Base-by-base conservation (phyloP, 2,888 invertebrate species). In the Venusia cambrica region DNA sequence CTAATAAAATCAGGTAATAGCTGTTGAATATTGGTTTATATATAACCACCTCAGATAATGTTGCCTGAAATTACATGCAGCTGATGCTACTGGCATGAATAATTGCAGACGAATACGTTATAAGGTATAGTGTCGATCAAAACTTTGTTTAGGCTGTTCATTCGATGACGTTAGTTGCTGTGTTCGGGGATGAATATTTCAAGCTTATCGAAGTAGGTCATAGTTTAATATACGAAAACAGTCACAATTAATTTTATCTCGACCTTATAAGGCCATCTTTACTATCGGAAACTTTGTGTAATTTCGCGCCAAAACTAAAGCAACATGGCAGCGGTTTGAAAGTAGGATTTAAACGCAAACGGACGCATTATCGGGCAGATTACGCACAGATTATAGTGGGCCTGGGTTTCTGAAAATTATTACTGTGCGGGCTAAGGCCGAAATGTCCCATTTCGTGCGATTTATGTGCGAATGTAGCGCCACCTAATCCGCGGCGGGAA, bases 371-470 rank as follows among this genome's bases (percentile, higher is more conserved):
- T 85, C 83, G 79, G 75, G 62, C 74, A 85, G 87, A 85, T 87
- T 87, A 85, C 71, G 71, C 73, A 68, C 79, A 87, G 87, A 87
- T 87, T 87, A 87, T 80, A 81, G 79, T 78, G 76, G 81, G 71
- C 66, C 69, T 63, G 69, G 70, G 67, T 62, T 62, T 62, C 61
- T 65, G 65, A 76, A 87, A n/a, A 79, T 84, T 85, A 84, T 85
- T 84, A 83, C 84, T 79, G 83, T 79, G 66, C 70, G 61, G 62
- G 76, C 73, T 80, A 79, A 84, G 78, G 74, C 80, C 75, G 55
- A 71, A 74, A 66, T 78, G 85, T 81, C 87, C 87, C 87, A 85
- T 85, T 85, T 75, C 62, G 64, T 33, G 47, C 65, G 78, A 87
- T 87, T 85, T 87, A 87, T 84, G 81, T 77, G 78, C 78, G 77